Percentiles rank a stretch among this genome's conserved stretches.
Evolutionary conservation across 2,888 invertebrate species (phyloP).

Genomic region (Salticus scenicus): DNA sequence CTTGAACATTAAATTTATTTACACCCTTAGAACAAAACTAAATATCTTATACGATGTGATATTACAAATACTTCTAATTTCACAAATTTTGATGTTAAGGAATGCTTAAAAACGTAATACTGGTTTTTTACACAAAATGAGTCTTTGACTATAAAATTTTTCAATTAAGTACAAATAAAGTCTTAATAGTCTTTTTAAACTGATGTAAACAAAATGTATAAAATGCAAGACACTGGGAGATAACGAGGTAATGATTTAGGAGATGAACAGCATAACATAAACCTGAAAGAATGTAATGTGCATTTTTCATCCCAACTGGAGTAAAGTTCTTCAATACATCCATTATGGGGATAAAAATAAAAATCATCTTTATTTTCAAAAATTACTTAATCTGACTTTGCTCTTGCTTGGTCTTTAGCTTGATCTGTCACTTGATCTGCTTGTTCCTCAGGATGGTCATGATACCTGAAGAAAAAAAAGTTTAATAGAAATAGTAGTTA

Average conservation of each 20-base stretch:
- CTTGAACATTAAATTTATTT: no score
- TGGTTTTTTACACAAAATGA: no score
- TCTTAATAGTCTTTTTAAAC: neutral
- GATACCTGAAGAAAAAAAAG: slow-evolving; percentile 42
- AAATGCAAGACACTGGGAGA: neutral
- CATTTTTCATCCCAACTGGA: neutral
- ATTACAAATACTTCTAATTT: no score
- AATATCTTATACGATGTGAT: no score
- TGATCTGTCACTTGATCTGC: neutral
- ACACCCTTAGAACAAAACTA: no score
- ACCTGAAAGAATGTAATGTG: neutral
- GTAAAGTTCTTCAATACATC: neutral
- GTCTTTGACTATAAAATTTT: no score
- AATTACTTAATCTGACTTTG: neutral
- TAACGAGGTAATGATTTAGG: neutral
- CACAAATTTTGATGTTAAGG: no score
- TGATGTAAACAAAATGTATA: neutral
- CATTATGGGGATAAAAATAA: neutral
- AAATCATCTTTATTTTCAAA: neutral
- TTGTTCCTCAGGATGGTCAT: slow-evolving; percentile 56
- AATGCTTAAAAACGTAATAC: no score
- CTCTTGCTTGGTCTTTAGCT: neutral
- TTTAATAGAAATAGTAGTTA: neutral
- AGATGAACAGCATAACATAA: neutral
- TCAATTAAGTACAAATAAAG: neutral